Base-by-base conservation (phyloP, 2,888 invertebrate species). In the Polymixis flavicincta region DNA sequence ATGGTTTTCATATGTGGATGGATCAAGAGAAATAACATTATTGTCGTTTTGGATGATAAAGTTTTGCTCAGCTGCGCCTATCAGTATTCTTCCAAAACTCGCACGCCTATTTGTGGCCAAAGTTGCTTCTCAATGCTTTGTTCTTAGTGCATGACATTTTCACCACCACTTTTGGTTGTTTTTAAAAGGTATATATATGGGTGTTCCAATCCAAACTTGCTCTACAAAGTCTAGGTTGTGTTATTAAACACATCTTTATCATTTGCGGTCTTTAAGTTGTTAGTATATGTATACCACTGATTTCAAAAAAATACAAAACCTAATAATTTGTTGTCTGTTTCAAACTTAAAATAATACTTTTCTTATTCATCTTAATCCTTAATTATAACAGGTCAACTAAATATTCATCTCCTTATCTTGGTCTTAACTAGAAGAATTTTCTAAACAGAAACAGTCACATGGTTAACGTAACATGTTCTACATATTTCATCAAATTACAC, bases 401-500 rank as follows among this genome's bases (percentile, higher is more conserved):
- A n/a, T 78, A 61, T 28, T 28, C n/a, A 14, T 42, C 4, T 22
- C 8, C 13, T 0, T 28, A 9, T 57, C 28, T 25, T 52, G 7
- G 9, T 57, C 8, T n/a, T 50, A 37, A 54, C 2, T 9, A 22
- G 22, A 48, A 55, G 0, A 68, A 60, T 45, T 48, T 71, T 72
- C 69, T 59, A 50, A 50, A 71, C 32, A 74, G 22, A 59, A 61
- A 50, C 4, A 60, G 19, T 66, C 28, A 69, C 32, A 42, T 45
- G 45, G 28, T 63, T 54, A n/a, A 50, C 50, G 61, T 55, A 61
- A 75, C 50, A 75, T 60, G 67, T 76, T 82, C 67, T 68, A 76
- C 71, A 77, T 78, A 83, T 75, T 76, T 76, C 83, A 80, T 65
- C 61, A 77, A 88, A 87, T 88, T 74, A 83, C 83, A 87, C 74